These are phyloP conservation scores for Cartodere bifasciata DNA, from an alignment of 2,888 invertebrate species.

Conservation along the genomic window DNA sequence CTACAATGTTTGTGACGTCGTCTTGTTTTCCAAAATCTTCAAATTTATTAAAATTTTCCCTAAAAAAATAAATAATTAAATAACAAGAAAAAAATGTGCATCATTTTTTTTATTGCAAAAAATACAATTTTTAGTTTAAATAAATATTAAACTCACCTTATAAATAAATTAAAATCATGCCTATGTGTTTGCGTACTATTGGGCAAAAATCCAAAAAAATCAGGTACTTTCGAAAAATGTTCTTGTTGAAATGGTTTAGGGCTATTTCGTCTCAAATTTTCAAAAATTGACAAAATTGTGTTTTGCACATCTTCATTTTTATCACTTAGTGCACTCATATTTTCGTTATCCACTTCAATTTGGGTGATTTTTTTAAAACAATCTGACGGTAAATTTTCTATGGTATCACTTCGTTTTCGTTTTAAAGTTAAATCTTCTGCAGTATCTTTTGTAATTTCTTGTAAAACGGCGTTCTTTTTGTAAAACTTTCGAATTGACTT, in stretches of 20 bases:
- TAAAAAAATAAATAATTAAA: too few species aligned
- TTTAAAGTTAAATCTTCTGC: too few species aligned
- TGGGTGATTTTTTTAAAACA: conserved; percentile 2
- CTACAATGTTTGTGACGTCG: too few species aligned
- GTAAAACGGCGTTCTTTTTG: conserved; percentile 7
- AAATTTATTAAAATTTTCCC: too few species aligned
- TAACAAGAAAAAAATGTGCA: too few species aligned
- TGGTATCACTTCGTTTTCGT: background rate
- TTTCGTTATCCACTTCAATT: conserved; percentile 7
- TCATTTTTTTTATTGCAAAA: too few species aligned
- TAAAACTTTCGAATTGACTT: conserved; percentile 4
- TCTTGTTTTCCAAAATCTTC: too few species aligned
- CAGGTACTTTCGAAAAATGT: conserved; percentile 12
- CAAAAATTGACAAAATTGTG: conserved; percentile 15
- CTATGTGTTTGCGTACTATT: conserved; percentile 15
- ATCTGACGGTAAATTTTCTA: conserved; percentile 4
- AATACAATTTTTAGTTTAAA: too few species aligned
- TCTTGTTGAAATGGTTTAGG: conserved; percentile 15
- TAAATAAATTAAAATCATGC: conserved; percentile 21
- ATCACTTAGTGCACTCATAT: conserved; percentile 1
- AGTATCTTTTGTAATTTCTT: conserved; percentile 11
- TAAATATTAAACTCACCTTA: too few species aligned
- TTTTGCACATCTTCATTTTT: background rate
- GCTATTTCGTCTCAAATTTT: conserved; percentile 17
- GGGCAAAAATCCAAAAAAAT: conserved; percentile 23